Evolutionary conservation across 2,113 vertebrate species (phyloP), one percentile per base, ranked within the genome.

Genomic region (Myrmophylax atrothorax): DNA sequence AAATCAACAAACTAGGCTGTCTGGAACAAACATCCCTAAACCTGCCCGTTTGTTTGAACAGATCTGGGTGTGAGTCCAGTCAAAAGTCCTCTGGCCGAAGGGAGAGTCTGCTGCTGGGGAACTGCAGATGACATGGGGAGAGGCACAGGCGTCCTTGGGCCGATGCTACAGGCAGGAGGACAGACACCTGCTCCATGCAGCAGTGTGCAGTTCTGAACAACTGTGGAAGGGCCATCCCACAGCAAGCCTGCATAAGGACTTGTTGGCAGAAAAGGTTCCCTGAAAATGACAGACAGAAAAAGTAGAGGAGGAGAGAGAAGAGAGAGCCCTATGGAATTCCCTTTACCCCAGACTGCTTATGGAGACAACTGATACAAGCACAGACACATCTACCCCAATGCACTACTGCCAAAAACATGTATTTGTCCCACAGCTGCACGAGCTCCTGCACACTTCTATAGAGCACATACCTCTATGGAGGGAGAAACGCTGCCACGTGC

Each of bases 401-500:
- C 1, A 2, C 58, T 49, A 53, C 23, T 69, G 50, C 46, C 75
- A 66, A 29, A 74, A 46, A 0, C 28, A 14, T 3, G 1, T 14
- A 17, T 22, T 77, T 63, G 37, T 58, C 5, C 33, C 68, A 12
- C 33, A 35, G 33, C 26, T 56, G 46, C 31, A 13, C 6, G 7
- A 81, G 52, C 20, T 50, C 49, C 6, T 9, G 25, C 25, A 18
- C 33, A 3, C 8, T 31, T 64, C 66, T 25, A 2, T 3, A 50
- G 22, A 31, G 23, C 46, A 33, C 12, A 18, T 18, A 47, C 14
- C 28, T 25, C 1, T 28, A 2, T 1, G 8, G 46, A 74, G 73
- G 28, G 23, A 46, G 55, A 80, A 56, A 53, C 0, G 0, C 50
- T 33, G 37, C n/a, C 50, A 22, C 0, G 0, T 0, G 0, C 28